A percentile compares a stretch with the other conserved stretches of the same genome.
phyloP scores from a whole-genome alignment of 1,140 invertebrate species.

The Anoplolepis gracilipes region DNA sequence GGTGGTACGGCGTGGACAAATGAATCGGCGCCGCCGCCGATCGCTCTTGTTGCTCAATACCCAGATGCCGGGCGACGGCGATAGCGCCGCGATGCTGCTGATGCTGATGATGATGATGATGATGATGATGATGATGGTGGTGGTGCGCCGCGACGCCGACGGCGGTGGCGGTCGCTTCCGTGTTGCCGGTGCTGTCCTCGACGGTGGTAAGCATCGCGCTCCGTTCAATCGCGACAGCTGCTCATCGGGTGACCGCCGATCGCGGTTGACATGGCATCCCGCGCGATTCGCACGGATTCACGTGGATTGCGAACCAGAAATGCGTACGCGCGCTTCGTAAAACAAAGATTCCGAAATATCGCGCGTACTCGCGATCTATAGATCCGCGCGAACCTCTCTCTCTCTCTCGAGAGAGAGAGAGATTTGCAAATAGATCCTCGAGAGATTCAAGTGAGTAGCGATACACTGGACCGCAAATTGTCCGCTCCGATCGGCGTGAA shows the following conservation, averaged over 20 bases:
- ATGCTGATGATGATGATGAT: conserved; percentile 50
- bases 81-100: conserved; percentile 46
- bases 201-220: conserved; percentile 82
- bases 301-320: conserved; percentile 36
- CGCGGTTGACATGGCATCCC: background rate
- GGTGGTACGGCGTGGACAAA: conserved; percentile 70
- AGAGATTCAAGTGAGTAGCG: conserved; percentile 5
- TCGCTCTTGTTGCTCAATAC: conserved; percentile 70
- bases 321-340: background rate
- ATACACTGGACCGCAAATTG: background rate
- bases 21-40: conserved; percentile 67
- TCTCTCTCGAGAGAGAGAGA: background rate
- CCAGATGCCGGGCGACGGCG: conserved; percentile 65
- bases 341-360: background rate
- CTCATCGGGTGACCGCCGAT: conserved; percentile 30
- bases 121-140: conserved; percentile 51
- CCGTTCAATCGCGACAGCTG: conserved; percentile 55
- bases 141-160: conserved; percentile 72
- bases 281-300: conserved; percentile 21
- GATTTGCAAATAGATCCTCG: background rate
- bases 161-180: conserved; percentile 78
- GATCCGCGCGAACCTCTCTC: background rate
- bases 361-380: background rate
- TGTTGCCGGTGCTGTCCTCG: conserved; percentile 77
- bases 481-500: conserved; percentile 23